Evolutionary conservation across 2,888 invertebrate genomes (phyloP), one percentile per base, ranked within the genome.

Genomic region (Neoscelio sp.): DNA sequence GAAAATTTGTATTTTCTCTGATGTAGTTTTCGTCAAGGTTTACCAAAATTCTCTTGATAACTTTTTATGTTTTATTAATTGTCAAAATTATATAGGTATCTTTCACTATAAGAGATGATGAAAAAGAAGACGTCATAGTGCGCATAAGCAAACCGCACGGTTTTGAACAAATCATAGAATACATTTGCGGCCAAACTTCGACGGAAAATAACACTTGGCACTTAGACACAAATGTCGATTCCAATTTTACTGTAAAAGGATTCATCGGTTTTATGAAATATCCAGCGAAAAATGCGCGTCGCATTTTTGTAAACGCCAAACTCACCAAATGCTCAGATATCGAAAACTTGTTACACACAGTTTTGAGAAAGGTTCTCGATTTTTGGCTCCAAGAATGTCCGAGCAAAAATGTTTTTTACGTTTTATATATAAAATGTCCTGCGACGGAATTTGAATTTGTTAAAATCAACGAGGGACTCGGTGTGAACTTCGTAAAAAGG

Each of bases 21-120:
- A n/a, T n/a, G n/a, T n/a, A n/a, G n/a, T n/a, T n/a, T n/a, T n/a
- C n/a, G n/a, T n/a, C n/a, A n/a, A n/a, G n/a, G n/a, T n/a, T n/a
- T n/a, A n/a, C n/a, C n/a, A n/a, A n/a, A 30, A n/a, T 68, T 10
- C 33, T 40, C 40, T n/a, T n/a, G n/a, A n/a, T n/a, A n/a, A n/a
- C n/a, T 12, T 67, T 38, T 12, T 60, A 44, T 35, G 13, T 65
- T 80, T 30, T n/a, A n/a, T n/a, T n/a, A n/a, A n/a, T n/a, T n/a
- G n/a, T n/a, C n/a, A n/a, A n/a, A n/a, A n/a, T n/a, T n/a, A n/a
- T n/a, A n/a, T 48, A 90, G 85, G 88, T 92, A 33, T 95, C 95
- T 6, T 92, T 96, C 81, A 94, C 93, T 73, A 88, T 96, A 52
- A 91, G 95, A 82, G 94, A 96, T 88, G 94, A 96, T 84, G 89